Conservation (phyloP, 2,797 vertebrate genomes). For the Cygnus olor region DNA sequence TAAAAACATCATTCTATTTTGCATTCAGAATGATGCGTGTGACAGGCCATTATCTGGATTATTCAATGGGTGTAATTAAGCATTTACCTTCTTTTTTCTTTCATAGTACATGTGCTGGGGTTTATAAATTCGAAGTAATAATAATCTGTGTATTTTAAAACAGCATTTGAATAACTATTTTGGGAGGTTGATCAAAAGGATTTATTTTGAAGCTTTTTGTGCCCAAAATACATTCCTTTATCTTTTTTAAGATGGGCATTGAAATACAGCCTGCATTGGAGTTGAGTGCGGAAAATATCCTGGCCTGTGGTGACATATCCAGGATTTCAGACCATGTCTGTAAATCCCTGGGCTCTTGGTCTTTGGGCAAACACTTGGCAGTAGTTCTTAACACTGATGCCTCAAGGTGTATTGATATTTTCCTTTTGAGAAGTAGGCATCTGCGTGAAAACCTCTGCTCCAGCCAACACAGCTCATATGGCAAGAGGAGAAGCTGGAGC, state of each 20-base stretch:
- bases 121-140: conserved; percentile 10
- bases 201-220: conserved; percentile 12
- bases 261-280: background rate
- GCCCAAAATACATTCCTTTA: background rate
- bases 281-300: background rate
- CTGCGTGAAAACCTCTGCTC: background rate
- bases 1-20: conserved; percentile 13
- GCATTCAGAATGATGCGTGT: conserved; percentile 21
- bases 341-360: background rate
- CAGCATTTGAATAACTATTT: conserved; percentile 22
- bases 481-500: background rate
- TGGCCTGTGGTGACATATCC: background rate
- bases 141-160: background rate
- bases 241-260: background rate
- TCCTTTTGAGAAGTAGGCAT: background rate
- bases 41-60: conserved; percentile 37
- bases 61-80: conserved; percentile 23
- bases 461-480: accelerated
- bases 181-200: background rate
- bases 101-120: background rate
- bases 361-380: background rate
- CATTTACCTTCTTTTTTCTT: background rate
- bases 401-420: background rate
- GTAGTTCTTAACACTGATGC: background rate
- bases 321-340: background rate